phyloP scores from a whole-genome alignment of 2,797 vertebrate species.

The Heliangelus exortis region DNA sequence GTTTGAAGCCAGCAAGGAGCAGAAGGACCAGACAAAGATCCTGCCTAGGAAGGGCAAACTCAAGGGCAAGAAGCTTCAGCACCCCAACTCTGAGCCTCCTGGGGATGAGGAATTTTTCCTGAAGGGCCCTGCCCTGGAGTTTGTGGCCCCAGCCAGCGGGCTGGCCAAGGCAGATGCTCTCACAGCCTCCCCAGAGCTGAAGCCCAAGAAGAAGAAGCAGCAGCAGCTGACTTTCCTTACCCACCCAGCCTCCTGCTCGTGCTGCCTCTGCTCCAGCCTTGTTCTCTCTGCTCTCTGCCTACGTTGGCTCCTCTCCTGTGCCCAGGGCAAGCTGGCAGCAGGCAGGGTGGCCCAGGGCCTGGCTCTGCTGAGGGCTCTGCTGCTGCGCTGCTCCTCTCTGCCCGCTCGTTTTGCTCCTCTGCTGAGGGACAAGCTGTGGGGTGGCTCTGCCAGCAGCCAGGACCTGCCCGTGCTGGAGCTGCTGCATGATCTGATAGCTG shows the following conservation, averaged over 20 bases:
- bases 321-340: conserved; percentile 65
- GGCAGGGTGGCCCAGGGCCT: conserved; percentile 37
- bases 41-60: conserved; percentile 48
- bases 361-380: conserved; percentile 73
- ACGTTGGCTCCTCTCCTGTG: conserved; percentile 83
- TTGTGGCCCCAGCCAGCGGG: conserved; percentile 66
- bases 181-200: conserved; percentile 82
- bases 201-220: conserved; percentile 67
- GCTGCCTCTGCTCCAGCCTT: conserved; percentile 85
- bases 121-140: conserved; percentile 69
- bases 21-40: background rate
- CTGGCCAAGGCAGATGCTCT: background rate
- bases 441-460: fast-evolving
- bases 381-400: conserved; percentile 74
- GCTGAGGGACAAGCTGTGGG: background rate
- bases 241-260: conserved; percentile 80
- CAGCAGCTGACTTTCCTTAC: conserved; percentile 79
- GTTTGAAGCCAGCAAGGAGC: background rate
- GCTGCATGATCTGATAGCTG: conserved; percentile 81
- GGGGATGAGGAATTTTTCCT: conserved; percentile 78
- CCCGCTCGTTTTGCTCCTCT: conserved; percentile 25
- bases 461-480: conserved; percentile 41
- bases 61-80: fast-evolving
- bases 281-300: conserved; percentile 81
- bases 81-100: fast-evolving